Base-by-base conservation (phyloP, 2,797 vertebrate species). In the Platalea minor region DNA sequence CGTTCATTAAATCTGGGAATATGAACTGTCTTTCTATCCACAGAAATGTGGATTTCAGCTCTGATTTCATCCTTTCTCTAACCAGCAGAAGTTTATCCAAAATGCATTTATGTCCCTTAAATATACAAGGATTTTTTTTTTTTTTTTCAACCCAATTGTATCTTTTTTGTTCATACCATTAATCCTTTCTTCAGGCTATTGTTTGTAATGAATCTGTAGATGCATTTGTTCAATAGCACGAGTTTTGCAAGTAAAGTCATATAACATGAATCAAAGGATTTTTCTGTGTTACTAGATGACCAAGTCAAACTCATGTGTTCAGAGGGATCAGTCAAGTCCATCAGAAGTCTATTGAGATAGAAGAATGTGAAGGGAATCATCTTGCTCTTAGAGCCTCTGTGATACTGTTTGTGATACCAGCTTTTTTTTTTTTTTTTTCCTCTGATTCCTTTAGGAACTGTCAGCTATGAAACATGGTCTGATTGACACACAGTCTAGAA, bases 401-500 rank as follows among this genome's bases (percentile, higher is more conserved):
- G n/a, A 37, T 26, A 60, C 57, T 74, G 20, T 43, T 60, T 92
- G 41, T 89, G 64, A 72, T 88, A 80, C 28, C 31, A 57, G 48
- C 63, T 16, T 64, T 53, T 56, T 37, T 53, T 56, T 37, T 56
- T 37, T 59, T 80, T 45, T 37, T 18, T 14, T 37, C 37, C 26
- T 69, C 14, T 43, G 89, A 91, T 84, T 95, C 89, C 33, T 93
- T 88, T 78, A 88, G 85, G 88, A 95, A 41, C 85, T 91, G 73
- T 80, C 73, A 97, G 78, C 61, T 88, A 23, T 81, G 87, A 92
- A 80, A 67, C 91, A 63, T 53, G 16, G 18, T 91, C 79, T 96
- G 85, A 96, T 81, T 96, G 95, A 95, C 89, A 91, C 41, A 63
- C 23, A 85, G 46, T 65, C 80, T 92, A 10, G 89, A 85, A 96